Base-by-base conservation (phyloP, 1,140 invertebrate genomes). In the Akabosia matsudoensis region DNA sequence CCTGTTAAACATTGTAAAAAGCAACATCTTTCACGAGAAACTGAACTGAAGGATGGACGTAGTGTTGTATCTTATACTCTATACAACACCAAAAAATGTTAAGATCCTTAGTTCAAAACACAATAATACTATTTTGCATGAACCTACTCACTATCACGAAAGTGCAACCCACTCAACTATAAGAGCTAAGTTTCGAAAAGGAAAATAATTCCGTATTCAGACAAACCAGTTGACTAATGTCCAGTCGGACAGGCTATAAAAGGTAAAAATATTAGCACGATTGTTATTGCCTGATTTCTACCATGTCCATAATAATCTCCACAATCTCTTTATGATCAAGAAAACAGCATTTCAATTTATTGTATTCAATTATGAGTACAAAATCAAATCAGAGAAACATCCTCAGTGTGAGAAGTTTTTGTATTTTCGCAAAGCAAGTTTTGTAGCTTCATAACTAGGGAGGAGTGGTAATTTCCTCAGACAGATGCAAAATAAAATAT, bases 251-350 rank as follows among this genome's bases (percentile, higher is more conserved):
- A 30, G 28, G 61, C 61, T 67, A 67, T 67, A 67, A 67, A 67
- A 67, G 61, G 61, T 30, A 22, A 67, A n/a, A 13, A 67, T 67
- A 67, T 28, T 67, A 67, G 61, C 61, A 67, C 28, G 61, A 67
- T 67, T 67, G 10, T 22, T 67, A 16, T 67, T 67, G 61, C 24
- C 24, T 30, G 54, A 24, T 45, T 45, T 45, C 37, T 24, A 61
- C 24, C 54, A 61, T 61, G 14, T n/a, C 24, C 54, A 61, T 61
- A 61, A 61, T 61, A 4, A 61, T 61, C 24, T 13, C n/a, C 54
- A 7, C 54, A 7, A 61, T 24, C 54, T n/a, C n/a, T n/a, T n/a
- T n/a, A n/a, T n/a, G n/a, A n/a, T n/a, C n/a, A n/a, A n/a, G n/a
- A n/a, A n/a, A n/a, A n/a, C n/a, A 45, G 7, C 37, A 45, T 45